Base-by-base conservation (phyloP, 2,888 invertebrate species). In the Drosophila maculinotata region DNA sequence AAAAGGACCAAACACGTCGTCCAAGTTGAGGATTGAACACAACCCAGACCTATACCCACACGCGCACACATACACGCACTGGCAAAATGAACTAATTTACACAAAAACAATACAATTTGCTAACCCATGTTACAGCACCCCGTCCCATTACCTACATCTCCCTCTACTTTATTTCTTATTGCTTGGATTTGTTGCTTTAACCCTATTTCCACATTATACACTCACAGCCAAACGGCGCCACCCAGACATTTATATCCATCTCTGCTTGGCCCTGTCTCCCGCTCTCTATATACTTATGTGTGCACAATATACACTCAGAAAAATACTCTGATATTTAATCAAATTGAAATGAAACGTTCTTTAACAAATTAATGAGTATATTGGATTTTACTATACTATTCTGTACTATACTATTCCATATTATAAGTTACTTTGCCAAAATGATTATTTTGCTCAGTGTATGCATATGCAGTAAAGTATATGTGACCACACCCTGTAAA, bases 1-100 rank as follows among this genome's bases (percentile, higher is more conserved):
- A 83, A 88, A 88, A 88, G 88, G 87, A 72, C 87, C 87, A 68
- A 87, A 87, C 85, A 88, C 87, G 87, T 79, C 78, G 87, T 69
- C 71, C 58, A 44, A 49, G 57, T 60, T 72, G 39, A 66, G 83
- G 74, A 70, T 52, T 53, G 49, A 65, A 52, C 41, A 17, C 15
- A 41, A 14, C 15, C 30, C 38, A 17, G 52, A 35, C 48, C 7
- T 26, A 28, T 9, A 10, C 23, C 15, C 44, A 8, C 45, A 44
- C 26, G 15, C 26, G 20, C 14, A 5, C 52, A 8, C 41, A 51
- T 26, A 41, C 31, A 66, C 41, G 10, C 45, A 35, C 42, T 20
- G 26, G 28, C 59, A 78, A 71, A 75, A 77, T 77, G 86, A 77
- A 79, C 86, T 85, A 85, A 82, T 82, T 82, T 82, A 81, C 87